Evolutionary conservation across 2,113 vertebrate genomes (phyloP).

Genomic region (Zosterops hypoxanthus): DNA sequence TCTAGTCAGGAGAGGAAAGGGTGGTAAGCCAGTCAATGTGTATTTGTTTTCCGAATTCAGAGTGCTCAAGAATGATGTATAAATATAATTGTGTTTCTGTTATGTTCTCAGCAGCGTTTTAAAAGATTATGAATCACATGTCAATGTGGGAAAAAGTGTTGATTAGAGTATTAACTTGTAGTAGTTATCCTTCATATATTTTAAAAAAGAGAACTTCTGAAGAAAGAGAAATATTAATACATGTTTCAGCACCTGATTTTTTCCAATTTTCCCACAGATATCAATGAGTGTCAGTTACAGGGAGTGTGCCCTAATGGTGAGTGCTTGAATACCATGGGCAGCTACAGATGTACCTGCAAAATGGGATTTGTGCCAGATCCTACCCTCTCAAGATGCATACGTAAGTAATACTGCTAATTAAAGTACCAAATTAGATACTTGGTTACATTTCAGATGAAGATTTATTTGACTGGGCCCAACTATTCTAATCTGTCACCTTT

Average conservation of each 20-base stretch:
- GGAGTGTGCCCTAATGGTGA: conserved; percentile 92
- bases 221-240: not conserved
- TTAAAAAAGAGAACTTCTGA: not conserved
- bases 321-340: conserved; percentile 94
- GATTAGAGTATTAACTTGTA: not conserved
- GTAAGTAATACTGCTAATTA: conserved; percentile 79
- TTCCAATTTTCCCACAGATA: conserved; percentile 77
- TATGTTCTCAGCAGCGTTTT: not conserved
- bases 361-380: conserved; percentile 87
- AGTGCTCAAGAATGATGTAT: not conserved
- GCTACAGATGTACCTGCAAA: conserved; percentile 93
- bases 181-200: not conserved
- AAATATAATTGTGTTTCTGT: not conserved
- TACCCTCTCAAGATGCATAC: conserved; percentile 85
- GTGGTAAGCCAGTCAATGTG: not conserved
- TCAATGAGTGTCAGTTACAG: conserved; percentile 93
- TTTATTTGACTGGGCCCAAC: not conserved
- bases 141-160: not conserved
- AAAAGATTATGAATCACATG: not conserved
- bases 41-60: not conserved
- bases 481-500: not conserved
- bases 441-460: not conserved
- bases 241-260: not conserved
- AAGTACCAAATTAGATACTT: not conserved
- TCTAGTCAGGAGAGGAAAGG: not conserved